Base-by-base conservation (phyloP, 2,888 invertebrate species). In the Xestia xanthographa region DNA sequence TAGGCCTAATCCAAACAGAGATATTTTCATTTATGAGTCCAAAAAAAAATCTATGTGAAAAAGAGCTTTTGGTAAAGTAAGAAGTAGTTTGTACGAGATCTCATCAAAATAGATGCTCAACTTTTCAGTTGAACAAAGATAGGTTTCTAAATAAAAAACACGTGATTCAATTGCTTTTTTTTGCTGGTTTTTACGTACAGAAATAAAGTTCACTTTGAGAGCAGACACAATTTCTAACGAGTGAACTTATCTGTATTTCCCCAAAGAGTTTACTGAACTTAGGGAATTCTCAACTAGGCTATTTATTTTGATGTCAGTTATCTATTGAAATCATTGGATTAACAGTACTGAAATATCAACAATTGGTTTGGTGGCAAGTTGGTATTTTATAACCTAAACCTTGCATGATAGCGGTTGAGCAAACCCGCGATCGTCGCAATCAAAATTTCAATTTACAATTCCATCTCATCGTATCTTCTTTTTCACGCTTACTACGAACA, bases 231-330 rank as follows among this genome's bases (percentile, higher is more conserved):
- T n/a, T n/a, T n/a, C n/a, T n/a, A n/a, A n/a, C n/a, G n/a, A n/a
- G n/a, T n/a, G n/a, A n/a, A n/a, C n/a, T 14, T 29, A 20, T 1
- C 17, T 17, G 17, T 11, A 70, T 43, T 73, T 73, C 74, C 72
- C 53, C 9, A 29, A 29, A 53, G 53, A 72, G 29, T 43, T 29
- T 26, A 20, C n/a, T 22, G 14, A 45, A 45, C 45, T 26, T 9
- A n/a, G 29, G 1, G 17, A 9, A 29, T 29, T 12, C 12, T 17
- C 14, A 26, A 56, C 26, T 26, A 8, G 50, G 22, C 53, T 29
- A 8, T 41, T 41, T 72, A 41, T 72, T 26, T 72, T 50, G 20
- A n/a, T 50, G 6, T 41, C 8, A 58, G 56, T 26, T 58, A 29
- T 58, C 14, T 17, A 6, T 48, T 48, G 20, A 22, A 20, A 48